These are phyloP conservation scores for Epinotia ramella DNA, from an alignment of 2,888 invertebrate genomes.

Conservation along the genomic window DNA sequence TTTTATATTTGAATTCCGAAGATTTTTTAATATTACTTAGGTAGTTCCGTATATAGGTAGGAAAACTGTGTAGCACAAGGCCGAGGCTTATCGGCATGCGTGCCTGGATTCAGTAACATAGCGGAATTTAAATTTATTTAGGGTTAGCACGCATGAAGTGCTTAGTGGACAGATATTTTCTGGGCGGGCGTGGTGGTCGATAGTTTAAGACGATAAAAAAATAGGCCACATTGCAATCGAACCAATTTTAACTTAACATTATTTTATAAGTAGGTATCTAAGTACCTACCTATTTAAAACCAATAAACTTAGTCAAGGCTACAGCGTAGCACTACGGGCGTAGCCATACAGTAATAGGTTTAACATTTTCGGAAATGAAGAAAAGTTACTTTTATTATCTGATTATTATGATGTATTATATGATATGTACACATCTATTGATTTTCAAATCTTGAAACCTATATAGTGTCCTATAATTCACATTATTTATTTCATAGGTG, in stretches of 20 bases:
- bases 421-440: no score
- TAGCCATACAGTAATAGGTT: no score
- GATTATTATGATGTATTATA: no score
- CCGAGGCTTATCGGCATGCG: conserved; percentile 53
- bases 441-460: background rate
- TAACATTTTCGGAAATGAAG: background rate
- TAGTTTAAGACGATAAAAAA: conserved; percentile 1
- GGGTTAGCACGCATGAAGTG: conserved; percentile 49
- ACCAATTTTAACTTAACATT: no score
- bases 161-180: conserved; percentile 21
- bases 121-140: conserved; percentile 59
- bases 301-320: no score
- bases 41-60: conserved; percentile 13
- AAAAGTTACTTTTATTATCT: no score
- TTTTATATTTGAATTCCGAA: no score
- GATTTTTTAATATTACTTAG: background rate
- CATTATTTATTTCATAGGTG: conserved; percentile 15
- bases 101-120: conserved; percentile 56
- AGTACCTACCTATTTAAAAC: no score
- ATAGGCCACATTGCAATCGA: background rate
- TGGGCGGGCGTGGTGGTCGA: background rate
- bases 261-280: no score
- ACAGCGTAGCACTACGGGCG: no score
- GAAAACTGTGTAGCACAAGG: conserved; percentile 39
- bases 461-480: background rate